Conservation (phyloP, 2,797 vertebrate species). For the Mastacembelus armatus region DNA sequence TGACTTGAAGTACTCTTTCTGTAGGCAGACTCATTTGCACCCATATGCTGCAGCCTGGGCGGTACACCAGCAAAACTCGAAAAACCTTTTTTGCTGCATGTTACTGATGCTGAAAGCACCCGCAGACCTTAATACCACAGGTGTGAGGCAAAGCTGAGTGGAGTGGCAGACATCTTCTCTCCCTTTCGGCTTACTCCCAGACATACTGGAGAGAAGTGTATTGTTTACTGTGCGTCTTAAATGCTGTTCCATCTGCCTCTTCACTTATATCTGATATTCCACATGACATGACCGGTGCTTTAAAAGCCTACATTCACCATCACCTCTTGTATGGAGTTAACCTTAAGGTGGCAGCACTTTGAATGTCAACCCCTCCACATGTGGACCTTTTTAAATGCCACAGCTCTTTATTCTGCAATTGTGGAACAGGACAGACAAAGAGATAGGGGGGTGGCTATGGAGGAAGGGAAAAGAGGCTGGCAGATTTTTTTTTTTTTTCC, state of each 20-base stretch:
- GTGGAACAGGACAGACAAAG: constrained; percentile 70
- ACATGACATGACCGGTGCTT: constrained; percentile 63
- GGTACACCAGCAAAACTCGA: neutral
- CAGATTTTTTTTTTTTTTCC: constrained; percentile 47
- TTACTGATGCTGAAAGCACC: constrained; percentile 27
- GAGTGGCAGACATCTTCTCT: constrained; percentile 46
- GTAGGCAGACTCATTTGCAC: constrained; percentile 60
- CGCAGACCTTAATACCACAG: constrained; percentile 29
- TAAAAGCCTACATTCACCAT: constrained; percentile 66
- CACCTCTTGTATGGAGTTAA: constrained; percentile 78
- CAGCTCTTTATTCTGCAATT: constrained; percentile 74
- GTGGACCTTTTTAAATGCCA: constrained; percentile 85
- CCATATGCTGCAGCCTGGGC: constrained; percentile 37
- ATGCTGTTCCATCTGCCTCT: constrained; percentile 29
- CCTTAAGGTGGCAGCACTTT: constrained; percentile 81
- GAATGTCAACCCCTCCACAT: constrained; percentile 82
- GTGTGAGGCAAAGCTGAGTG: constrained; percentile 41
- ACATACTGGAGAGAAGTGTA: constrained; percentile 26
- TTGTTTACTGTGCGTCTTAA: constrained; percentile 64
- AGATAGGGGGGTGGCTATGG: constrained; percentile 27
- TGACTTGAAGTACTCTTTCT: constrained; percentile 57
- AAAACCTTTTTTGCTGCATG: constrained; percentile 13
- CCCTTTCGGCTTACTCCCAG: too few relatives aligned
- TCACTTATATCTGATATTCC: constrained; percentile 66
- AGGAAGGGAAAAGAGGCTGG: constrained; percentile 37